Conservation (phyloP, 2,797 vertebrate species). For the Todus mexicanus region DNA sequence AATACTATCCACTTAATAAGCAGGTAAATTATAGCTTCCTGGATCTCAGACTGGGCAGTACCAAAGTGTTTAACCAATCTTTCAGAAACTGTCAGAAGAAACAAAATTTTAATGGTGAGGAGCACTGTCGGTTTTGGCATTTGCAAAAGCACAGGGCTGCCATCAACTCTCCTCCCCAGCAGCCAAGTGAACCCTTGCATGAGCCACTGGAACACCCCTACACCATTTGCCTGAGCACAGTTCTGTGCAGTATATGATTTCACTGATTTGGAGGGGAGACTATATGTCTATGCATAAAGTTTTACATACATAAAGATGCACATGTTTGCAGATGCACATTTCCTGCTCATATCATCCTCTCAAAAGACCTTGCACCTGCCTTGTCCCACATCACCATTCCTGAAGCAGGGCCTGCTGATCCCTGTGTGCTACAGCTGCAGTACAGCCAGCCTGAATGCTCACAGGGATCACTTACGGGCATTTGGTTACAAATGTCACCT, state of each 20-base stretch:
- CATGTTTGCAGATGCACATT: background rate
- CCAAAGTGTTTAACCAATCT: background rate
- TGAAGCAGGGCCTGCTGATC: background rate
- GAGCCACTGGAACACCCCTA: rapidly evolving
- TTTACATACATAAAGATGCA: background rate
- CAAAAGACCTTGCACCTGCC: background rate
- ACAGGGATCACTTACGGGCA: rapidly evolving
- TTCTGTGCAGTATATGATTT: background rate
- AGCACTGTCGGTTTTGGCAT: background rate
- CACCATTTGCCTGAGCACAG: background rate
- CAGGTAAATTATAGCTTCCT: background rate
- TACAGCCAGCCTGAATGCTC: background rate
- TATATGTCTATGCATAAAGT: rapidly evolving
- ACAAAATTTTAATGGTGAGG: background rate
- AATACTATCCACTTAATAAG: background rate
- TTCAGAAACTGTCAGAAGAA: background rate
- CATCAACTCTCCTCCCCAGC: background rate
- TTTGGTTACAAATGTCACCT: background rate
- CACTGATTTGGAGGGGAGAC: no score
- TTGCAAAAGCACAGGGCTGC: rapidly evolving
- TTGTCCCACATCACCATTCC: background rate
- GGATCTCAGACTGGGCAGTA: no score
- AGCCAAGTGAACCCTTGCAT: background rate
- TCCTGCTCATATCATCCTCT: background rate
- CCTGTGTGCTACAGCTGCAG: background rate